Percentiles rank a stretch among this genome's conserved stretches.
These are phyloP conservation scores for Promerops cafer DNA, from an alignment of 2,113 vertebrate genomes.

Conservation along the genomic window DNA sequence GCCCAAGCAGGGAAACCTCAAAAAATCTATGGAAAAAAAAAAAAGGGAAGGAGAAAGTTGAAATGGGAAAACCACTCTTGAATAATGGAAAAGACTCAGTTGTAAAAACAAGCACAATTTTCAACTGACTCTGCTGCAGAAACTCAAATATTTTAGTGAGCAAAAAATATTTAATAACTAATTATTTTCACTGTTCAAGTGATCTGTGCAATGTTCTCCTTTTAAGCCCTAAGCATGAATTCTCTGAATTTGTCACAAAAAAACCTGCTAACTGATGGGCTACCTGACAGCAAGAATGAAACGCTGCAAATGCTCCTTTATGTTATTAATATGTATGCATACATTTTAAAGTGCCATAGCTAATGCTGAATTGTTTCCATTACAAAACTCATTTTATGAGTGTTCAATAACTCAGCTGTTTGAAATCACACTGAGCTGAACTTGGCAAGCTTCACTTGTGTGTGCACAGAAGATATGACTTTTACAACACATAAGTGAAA, in stretches of 20 bases:
- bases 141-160: constrained; percentile 26
- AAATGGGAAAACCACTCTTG: constrained; percentile 46
- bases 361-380: constrained; percentile 16
- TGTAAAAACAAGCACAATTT: constrained; percentile 47
- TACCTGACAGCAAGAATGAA: neutral
- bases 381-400: constrained; percentile 2
- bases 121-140: constrained; percentile 9
- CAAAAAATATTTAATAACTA: constrained; percentile 23
- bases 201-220: neutral
- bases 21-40: constrained; percentile 19
- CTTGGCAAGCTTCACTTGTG: neutral
- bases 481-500: neutral
- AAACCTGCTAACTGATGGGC: neutral
- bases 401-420: constrained; percentile 25
- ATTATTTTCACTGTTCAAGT: neutral
- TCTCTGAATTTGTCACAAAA: neutral
- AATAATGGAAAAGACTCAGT: constrained; percentile 50
- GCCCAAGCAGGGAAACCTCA: constrained; percentile 60
- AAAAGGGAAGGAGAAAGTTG: neutral
- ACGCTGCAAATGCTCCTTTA: neutral
- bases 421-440: constrained; percentile 24
- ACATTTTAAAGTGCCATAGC: neutral
- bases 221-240: neutral
- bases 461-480: neutral
- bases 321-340: neutral